phyloP scores from a whole-genome alignment of 2,888 invertebrate species.

The Nephrotoma appendiculata region DNA sequence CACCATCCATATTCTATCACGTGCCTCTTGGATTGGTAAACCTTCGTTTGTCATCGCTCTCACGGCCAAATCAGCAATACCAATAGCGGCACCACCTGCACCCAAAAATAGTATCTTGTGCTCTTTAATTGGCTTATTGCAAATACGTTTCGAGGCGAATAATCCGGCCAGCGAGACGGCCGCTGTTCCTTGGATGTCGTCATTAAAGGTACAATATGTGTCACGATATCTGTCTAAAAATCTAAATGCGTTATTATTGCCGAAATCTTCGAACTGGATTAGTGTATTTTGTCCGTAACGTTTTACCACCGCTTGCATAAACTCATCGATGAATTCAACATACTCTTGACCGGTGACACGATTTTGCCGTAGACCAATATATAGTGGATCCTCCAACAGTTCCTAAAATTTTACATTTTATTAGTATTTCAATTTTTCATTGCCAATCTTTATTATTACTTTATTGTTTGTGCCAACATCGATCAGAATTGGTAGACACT shows the following conservation, averaged over 20 bases:
- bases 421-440: neutral
- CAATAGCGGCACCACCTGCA: conserved; percentile 83
- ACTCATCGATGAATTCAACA: conserved; percentile 90
- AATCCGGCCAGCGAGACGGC: conserved; percentile 91
- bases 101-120: conserved; percentile 86
- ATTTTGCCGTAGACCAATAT: conserved; percentile 81
- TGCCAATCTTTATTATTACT: conserved; percentile 14
- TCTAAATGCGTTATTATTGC: conserved; percentile 91
- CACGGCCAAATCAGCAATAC: conserved; percentile 80
- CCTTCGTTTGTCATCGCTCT: conserved; percentile 73
- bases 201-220: conserved; percentile 94
- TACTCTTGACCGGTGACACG: conserved; percentile 75
- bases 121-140: conserved; percentile 61
- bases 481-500: conserved; percentile 83
- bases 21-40: conserved; percentile 50
- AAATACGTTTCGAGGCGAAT: conserved; percentile 30
- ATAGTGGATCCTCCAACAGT: conserved; percentile 82
- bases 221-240: conserved; percentile 81
- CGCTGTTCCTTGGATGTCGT: conserved; percentile 97
- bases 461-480: conserved; percentile 93
- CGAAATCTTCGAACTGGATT: conserved; percentile 94
- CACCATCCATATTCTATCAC: conserved; percentile 85
- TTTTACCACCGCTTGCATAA: conserved; percentile 84
- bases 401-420: conserved; percentile 35
- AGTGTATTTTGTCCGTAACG: conserved; percentile 77